Evolutionary conservation across 2,888 invertebrate genomes (phyloP).

Genomic region (Gonocerus acuteangulatus): DNA sequence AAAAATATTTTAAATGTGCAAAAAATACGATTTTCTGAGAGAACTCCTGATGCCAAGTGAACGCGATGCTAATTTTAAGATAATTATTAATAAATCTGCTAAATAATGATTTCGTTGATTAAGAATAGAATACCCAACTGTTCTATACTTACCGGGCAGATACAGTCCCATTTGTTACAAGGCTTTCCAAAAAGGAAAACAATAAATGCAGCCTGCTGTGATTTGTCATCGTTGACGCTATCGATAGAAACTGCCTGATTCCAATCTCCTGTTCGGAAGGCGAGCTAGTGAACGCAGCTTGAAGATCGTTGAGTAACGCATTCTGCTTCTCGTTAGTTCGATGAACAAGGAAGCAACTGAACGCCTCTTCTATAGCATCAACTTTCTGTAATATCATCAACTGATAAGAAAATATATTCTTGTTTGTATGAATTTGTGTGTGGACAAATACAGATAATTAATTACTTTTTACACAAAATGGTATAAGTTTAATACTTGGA

Average conservation of each 20-base stretch:
- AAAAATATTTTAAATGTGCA: no score
- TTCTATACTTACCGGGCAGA: constrained; percentile 56
- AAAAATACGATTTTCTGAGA: no score
- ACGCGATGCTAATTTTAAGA: no score
- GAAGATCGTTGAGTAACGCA: constrained; percentile 62
- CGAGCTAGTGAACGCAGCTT: constrained; percentile 56
- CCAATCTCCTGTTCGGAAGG: constrained; percentile 68
- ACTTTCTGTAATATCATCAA: constrained; percentile 54
- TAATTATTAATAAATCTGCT: no score
- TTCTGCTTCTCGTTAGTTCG: constrained; percentile 57
- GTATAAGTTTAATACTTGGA: no score
- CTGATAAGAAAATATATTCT: not conserved
- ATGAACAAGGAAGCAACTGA: constrained; percentile 78
- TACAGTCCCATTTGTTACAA: constrained; percentile 64
- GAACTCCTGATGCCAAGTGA: no score
- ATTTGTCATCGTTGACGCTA: constrained; percentile 65
- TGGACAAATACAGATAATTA: not conserved
- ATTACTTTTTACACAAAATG: no score
- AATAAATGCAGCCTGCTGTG: constrained; percentile 67
- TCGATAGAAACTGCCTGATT: constrained; percentile 64
- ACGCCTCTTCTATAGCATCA: constrained; percentile 79
- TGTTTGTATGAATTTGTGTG: not conserved
- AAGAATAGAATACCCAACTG: no score
- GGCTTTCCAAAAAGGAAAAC: constrained; percentile 63
- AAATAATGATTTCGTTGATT: no score